A percentile compares a stretch with the other conserved stretches of the same genome.
phyloP scores from a whole-genome alignment of 2,888 invertebrate species.

The Tenthredo distinguenda region DNA sequence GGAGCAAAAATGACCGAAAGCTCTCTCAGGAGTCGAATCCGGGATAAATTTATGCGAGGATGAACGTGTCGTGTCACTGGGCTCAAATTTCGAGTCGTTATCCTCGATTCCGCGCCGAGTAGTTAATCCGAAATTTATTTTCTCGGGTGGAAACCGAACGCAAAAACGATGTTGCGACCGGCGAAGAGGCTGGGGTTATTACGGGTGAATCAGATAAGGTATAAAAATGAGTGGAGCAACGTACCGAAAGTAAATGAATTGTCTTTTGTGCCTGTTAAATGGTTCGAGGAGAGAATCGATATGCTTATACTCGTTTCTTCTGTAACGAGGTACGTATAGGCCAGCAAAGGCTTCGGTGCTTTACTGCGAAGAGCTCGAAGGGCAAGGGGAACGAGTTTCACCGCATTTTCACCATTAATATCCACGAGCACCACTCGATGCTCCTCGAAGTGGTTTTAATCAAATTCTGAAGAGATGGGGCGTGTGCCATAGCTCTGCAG shows the following conservation, averaged over 20 bases:
- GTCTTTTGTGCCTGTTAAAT: conserved; percentile 12
- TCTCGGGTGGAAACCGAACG: no score
- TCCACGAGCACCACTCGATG: conserved; percentile 51
- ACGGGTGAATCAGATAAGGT: background rate
- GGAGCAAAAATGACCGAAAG: background rate
- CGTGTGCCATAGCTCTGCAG: conserved; percentile 48
- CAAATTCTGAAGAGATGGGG: conserved; percentile 51
- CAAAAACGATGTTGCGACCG: no score
- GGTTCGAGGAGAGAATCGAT: conserved; percentile 29
- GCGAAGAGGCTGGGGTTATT: background rate
- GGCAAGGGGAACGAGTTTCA: conserved; percentile 19
- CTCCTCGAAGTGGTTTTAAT: conserved; percentile 51
- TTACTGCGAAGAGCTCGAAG: conserved; percentile 32
- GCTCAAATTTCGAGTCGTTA: no score
- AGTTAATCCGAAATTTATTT: no score
- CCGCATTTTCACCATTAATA: conserved; percentile 53
- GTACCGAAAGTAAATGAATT: conserved; percentile 8
- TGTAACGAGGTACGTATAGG: conserved; percentile 22
- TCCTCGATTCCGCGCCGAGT: background rate
- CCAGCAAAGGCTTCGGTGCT: conserved; percentile 20
- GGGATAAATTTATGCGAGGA: background rate
- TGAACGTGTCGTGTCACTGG: background rate
- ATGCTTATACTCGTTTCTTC: conserved; percentile 33
- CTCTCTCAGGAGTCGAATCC: background rate
- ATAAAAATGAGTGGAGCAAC: background rate